Evolutionary conservation across 2,797 vertebrate species (phyloP), one percentile per base, ranked within the genome.

Genomic region (Pogoniulus pusillus): DNA sequence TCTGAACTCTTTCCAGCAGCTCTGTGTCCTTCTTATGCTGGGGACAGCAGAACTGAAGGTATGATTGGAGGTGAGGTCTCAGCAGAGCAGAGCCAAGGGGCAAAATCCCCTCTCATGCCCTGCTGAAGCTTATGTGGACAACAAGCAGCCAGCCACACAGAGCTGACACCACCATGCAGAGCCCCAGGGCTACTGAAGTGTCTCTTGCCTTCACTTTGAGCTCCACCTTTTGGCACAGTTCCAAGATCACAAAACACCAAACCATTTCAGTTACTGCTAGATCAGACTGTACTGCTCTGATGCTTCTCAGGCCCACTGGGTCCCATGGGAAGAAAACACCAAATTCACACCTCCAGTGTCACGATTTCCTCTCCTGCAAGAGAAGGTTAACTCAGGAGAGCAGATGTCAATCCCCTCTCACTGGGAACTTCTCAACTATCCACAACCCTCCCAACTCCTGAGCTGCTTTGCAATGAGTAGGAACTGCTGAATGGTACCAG

Each of bases 401-500:
- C 29, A 57, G 13, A 68, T 10, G 30, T 32, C 75, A 23, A 74
- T 49, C 49, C n/a, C 88, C 18, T 27, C 20, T 32, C 51, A 35
- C 20, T 60, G 11, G 5, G 32, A 91, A 53, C 51, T 84, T 64
- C 7, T 34, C 11, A 65, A 43, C 69, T 63, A 24, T 14, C 27
- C 19, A 59, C 37, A 69, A 62, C 24, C 34, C 58, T n/a, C 23
- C 9, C 14, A 26, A 41, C 20, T 43, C 53, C 53, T 29, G n/a
- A 82, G 16, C 20, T 65, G 34, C 88, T 68, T 37, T 68, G n/a
- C 39, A 22, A 20, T 72, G 12, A 53, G 15, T 18, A 55, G 57
- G 2, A 55, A 53, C 4, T 30, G 49, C 30, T 12, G 53, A 27
- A 10, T 53, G 60, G 94, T 96, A 98, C 98, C 98, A 14, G 98